Evolutionary conservation across 2,113 vertebrate species (phyloP).

Genomic region (Galbula dea): DNA sequence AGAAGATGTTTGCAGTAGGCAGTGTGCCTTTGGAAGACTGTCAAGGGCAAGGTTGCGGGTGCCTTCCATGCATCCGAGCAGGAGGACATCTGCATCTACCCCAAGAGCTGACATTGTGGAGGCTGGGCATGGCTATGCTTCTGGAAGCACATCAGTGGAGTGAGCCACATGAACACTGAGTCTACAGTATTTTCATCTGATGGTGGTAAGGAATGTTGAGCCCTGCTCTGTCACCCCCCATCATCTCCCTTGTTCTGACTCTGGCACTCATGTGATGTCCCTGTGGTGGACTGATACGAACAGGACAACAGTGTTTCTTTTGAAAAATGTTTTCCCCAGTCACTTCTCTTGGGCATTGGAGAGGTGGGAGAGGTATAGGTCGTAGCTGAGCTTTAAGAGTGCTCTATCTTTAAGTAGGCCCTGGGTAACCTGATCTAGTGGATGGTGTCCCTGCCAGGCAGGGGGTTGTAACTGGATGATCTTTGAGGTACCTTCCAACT

Average conservation of each 20-base stretch:
- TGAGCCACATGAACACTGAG: fast-evolving
- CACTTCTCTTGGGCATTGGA: fast-evolving
- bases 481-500: no score
- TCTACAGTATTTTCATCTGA: not conserved
- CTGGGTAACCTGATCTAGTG: no score
- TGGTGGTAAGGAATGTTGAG: no score
- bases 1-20: not conserved
- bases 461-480: no score
- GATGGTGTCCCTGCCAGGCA: no score
- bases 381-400: not conserved
- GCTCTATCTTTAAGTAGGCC: not conserved
- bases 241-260: not conserved
- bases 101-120: fast-evolving
- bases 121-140: fast-evolving
- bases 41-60: not conserved
- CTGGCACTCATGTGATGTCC: not conserved
- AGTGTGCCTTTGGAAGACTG: not conserved
- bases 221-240: not conserved
- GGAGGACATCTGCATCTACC: not conserved
- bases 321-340: not conserved
- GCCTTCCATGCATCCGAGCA: not conserved
- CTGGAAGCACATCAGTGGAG: fast-evolving
- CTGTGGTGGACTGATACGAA: not conserved
- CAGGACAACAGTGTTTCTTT: not conserved
- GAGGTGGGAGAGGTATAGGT: not conserved